phyloP scores from a whole-genome alignment of 1,140 invertebrate species.

The Doryteuthis pealeii region DNA sequence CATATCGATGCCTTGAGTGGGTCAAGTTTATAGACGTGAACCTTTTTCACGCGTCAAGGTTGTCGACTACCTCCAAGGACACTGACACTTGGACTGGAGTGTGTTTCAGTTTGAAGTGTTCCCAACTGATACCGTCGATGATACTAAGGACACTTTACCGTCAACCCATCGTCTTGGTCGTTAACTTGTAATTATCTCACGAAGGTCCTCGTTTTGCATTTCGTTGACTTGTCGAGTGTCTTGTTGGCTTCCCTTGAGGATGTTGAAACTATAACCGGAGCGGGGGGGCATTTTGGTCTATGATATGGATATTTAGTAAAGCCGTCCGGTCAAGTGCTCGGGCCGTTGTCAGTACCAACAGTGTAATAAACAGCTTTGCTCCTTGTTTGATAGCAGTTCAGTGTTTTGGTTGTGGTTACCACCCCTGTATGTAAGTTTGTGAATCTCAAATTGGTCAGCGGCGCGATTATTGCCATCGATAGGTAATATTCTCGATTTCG shows the following conservation, averaged over 20 bases:
- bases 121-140: slow-evolving; percentile 81
- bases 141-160: slow-evolving; percentile 82
- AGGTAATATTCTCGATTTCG: slow-evolving; percentile 62
- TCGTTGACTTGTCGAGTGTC: slow-evolving; percentile 89
- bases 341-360: slow-evolving; percentile 62
- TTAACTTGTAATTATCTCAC: slow-evolving; percentile 90
- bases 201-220: slow-evolving; percentile 82
- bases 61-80: slow-evolving; percentile 64
- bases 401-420: slow-evolving; percentile 40
- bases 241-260: slow-evolving; percentile 70
- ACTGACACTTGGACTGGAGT: slow-evolving; percentile 25
- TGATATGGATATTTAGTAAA: slow-evolving; percentile 92
- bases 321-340: slow-evolving; percentile 84
- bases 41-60: slow-evolving; percentile 84
- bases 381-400: slow-evolving; percentile 29
- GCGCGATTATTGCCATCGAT: slow-evolving; percentile 68
- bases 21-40: slow-evolving; percentile 84
- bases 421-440: slow-evolving; percentile 47
- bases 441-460: slow-evolving; percentile 46
- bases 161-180: slow-evolving; percentile 86
- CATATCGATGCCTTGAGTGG: slow-evolving; percentile 84
- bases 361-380: neutral
- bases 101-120: slow-evolving; percentile 73
- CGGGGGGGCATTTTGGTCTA: slow-evolving; percentile 91
- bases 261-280: slow-evolving; percentile 90